Percentiles rank a stretch among this genome's conserved stretches.
phyloP scores from a whole-genome alignment of 2,113 vertebrate species.

The Taurulus bubalis region DNA sequence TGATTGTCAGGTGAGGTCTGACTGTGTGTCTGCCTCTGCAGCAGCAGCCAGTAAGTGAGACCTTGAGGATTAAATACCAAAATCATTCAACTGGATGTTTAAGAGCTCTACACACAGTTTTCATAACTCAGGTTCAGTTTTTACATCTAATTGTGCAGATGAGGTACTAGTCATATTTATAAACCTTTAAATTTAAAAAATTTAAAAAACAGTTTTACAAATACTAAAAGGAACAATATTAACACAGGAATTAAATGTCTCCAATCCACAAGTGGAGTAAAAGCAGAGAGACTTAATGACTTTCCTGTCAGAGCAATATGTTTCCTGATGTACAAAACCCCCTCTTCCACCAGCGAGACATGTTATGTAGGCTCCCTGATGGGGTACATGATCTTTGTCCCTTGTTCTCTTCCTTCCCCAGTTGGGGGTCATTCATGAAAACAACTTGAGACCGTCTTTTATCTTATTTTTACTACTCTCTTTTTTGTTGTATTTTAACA shows the following conservation, averaged over 20 bases:
- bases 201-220: neutral
- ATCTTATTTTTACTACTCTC: conserved; percentile 51
- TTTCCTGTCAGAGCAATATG: conserved; percentile 18
- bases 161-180: neutral
- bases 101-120: conserved; percentile 8
- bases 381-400: conserved; percentile 63
- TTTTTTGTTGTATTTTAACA: conserved; percentile 68
- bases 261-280: conserved; percentile 34
- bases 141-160: conserved; percentile 5
- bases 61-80: conserved; percentile 38
- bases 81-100: neutral
- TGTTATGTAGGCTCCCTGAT: conserved; percentile 48
- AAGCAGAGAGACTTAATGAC: conserved; percentile 31
- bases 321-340: conserved; percentile 52
- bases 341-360: conserved; percentile 39
- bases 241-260: neutral
- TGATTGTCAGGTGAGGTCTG: conserved; percentile 70
- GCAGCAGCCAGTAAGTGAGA: conserved; percentile 17
- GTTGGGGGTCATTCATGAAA: conserved; percentile 70
- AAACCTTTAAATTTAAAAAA: neutral
- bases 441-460: conserved; percentile 69
- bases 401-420: conserved; percentile 64
- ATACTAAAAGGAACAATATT: neutral
- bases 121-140: neutral
- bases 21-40: neutral